These are phyloP conservation scores for Otus sunia DNA, from an alignment of 2,113 vertebrate genomes.

Conservation along the genomic window DNA sequence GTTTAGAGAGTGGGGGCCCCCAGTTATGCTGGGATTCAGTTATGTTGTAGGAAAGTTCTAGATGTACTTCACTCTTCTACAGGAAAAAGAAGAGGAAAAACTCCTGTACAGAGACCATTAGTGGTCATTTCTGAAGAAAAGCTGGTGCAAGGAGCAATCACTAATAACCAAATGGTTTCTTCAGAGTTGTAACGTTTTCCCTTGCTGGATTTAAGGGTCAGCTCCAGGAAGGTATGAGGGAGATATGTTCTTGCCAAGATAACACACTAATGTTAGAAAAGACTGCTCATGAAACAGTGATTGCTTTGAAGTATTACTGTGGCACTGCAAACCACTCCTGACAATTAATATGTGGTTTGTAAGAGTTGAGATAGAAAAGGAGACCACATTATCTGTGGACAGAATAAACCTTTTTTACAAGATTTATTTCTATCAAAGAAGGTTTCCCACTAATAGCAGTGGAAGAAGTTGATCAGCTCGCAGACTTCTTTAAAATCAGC, in stretches of 20 bases:
- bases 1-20: not conserved
- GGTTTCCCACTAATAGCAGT: not conserved
- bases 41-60: not conserved
- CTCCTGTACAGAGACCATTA: not conserved
- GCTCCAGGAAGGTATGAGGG: not conserved
- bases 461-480: slow-evolving; percentile 37
- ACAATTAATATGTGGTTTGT: not conserved
- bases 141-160: not conserved
- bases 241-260: not conserved
- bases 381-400: not conserved
- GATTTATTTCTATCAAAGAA: not conserved
- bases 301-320: not conserved
- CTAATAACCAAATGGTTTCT: not conserved
- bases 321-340: not conserved
- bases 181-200: not conserved
- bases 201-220: not conserved
- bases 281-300: not conserved
- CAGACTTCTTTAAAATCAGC: slow-evolving; percentile 58
- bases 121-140: not conserved
- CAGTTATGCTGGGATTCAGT: not conserved
- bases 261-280: not conserved
- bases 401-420: not conserved
- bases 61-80: not conserved
- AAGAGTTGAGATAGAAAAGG: not conserved
- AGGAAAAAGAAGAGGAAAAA: not conserved